Base-by-base conservation (phyloP, 2,888 invertebrate genomes). In the Heliconius cydno region DNA sequence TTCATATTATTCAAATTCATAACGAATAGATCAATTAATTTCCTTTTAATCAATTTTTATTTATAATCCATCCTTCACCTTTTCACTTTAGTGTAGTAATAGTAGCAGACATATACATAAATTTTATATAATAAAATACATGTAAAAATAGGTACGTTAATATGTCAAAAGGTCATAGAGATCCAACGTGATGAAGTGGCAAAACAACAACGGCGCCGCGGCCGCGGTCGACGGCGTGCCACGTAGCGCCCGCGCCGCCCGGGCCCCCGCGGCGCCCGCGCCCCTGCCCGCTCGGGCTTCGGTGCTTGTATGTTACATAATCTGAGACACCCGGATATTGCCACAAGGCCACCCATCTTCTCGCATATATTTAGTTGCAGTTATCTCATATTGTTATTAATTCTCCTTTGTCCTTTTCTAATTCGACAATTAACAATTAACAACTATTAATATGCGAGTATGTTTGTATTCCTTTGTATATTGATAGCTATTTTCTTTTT, bases 291-390 rank as follows among this genome's bases (percentile, higher is more conserved):
- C 83, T 84, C 83, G 86, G 85, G 86, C 83, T 84, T 83, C 85
- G 77, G 85, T 88, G 88, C 87, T 87, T 86, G 85, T 83, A 84
- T 83, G 85, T 92, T 91, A 90, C 88, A 90, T 93, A 93, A 93
- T 88, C 83, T 83, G 85, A 88, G 84, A 87, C 86, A 93, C 93
- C 94, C 93, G 94, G 93, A 94, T 92, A 87, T 90, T 84, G 85
- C 85, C 84, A 82, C 92, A 92, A 93, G 92, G 92, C 90, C 92
- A 90, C 83, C 85, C 83, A 85, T 90, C 89, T 86, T 84, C 83
- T 66, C 83, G 83, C 83, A 85, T 86, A 85, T 85, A 86, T 88
- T 86, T 86, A 81, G 81, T 80, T 88, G 86, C 87, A 90, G 82
- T 85, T 84, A 78, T 30, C 46, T 78, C 38, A 73, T 74, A n/a